Base-by-base conservation (phyloP, 2,888 invertebrate species). In the Erpobdella octoculata region DNA sequence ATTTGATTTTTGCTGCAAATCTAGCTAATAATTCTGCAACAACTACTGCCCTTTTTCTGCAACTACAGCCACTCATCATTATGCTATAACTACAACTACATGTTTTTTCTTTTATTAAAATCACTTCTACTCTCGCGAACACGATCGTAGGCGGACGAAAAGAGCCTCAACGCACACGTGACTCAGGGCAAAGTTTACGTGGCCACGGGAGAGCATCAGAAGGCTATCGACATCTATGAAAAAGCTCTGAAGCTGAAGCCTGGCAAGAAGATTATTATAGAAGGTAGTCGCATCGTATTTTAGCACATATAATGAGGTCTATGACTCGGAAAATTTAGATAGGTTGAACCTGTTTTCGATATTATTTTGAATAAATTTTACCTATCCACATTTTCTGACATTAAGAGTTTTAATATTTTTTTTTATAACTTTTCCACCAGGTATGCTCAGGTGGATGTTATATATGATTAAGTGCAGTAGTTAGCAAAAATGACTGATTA, bases 91-190 rank as follows among this genome's bases (percentile, higher is more conserved):
- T 41, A 41, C 12, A 15, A 41, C 12, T 41, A 41, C 12, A 15
- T n/a, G 46, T 41, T 59, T n/a, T 21, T 59, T 15, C 21, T 18
- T n/a, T 18, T 59, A 59, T 21, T 12, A 59, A 9, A 9, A 59
- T 18, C 25, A 8, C 21, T 59, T 15, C 21, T 18, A 59, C 59
- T n/a, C n/a, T n/a, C n/a, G n/a, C n/a, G n/a, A n/a, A n/a, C n/a
- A n/a, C n/a, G n/a, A n/a, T 12, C 35, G 18, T 33, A 69, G 69
- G 46, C 69, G 36, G 58, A 69, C 25, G 69, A 53, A 2, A 69
- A 69, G 33, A 69, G 69, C 36, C 58, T 69, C n/a, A 69, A 69
- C 25, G 69, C 69, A 21, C 58, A 58, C 58, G 53, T 69, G 37
- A 58, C 69, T 35, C 62, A 62, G 33, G 31, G 33, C 8, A 62